These are phyloP conservation scores for Enteromius thamalakanensis DNA, from an alignment of 2,797 vertebrate species.

Conservation along the genomic window DNA sequence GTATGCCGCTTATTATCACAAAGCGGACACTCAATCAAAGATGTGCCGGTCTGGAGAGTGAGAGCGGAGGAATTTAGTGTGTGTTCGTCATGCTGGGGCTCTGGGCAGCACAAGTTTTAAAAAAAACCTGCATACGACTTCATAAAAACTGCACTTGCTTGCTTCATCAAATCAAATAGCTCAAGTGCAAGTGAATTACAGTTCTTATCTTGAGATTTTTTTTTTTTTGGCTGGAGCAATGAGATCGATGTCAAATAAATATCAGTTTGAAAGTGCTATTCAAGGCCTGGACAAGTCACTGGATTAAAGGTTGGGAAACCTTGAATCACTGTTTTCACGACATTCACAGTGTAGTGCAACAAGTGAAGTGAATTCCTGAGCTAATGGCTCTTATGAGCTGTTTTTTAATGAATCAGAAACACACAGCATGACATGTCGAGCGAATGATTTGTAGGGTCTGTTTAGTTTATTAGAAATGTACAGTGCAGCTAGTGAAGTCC, in stretches of 20 bases:
- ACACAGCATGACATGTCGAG: not conserved
- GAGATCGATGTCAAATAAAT: not conserved
- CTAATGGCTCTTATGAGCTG: not conserved
- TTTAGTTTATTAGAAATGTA: not conserved
- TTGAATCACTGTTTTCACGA: not conserved
- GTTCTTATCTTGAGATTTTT: not conserved
- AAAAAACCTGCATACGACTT: not conserved
- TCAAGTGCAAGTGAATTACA: not conserved
- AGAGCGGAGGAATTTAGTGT: not conserved
- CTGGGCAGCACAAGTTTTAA: not conserved
- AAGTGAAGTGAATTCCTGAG: not conserved
- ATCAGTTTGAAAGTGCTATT: not conserved
- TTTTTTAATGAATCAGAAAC: not conserved
- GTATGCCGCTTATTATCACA: not conserved
- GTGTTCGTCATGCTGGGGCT: not conserved
- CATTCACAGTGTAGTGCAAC: not conserved
- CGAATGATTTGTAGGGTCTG: not conserved
- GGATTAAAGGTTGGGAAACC: not conserved
- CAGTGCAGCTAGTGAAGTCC: not conserved
- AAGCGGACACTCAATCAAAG: constrained; percentile 7
- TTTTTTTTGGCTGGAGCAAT: not conserved
- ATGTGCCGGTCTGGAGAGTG: not conserved
- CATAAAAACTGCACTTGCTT: constrained; percentile 11
- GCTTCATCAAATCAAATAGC: constrained; percentile 5
- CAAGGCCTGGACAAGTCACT: not conserved